Conservation (phyloP, 2,888 invertebrate species). For the Alviniconcha strummeri region DNA sequence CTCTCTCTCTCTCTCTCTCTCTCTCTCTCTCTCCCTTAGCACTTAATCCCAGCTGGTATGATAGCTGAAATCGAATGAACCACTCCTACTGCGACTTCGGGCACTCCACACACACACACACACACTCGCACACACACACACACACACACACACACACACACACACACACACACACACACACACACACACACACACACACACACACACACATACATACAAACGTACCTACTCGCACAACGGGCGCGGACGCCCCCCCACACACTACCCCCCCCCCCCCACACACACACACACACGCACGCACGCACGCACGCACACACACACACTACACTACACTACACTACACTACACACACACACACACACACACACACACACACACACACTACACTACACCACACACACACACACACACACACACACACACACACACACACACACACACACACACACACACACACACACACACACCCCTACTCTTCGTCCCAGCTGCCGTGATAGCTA, state of each 20-base stretch:
- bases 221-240: background rate
- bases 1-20: background rate
- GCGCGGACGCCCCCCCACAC: background rate
- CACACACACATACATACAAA: background rate
- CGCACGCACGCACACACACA: too few species aligned
- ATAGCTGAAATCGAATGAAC: background rate
- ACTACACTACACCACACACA: too few species aligned
- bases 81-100: background rate
- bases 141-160: background rate
- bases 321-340: background rate
- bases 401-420: too few species aligned
- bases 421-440: too few species aligned
- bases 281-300: too few species aligned
- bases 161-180: slow-evolving; percentile 4
- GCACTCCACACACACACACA: background rate
- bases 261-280: background rate
- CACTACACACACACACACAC: too few species aligned
- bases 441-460: too few species aligned
- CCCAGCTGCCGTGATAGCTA: too few species aligned
- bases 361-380: too few species aligned
- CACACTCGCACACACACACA: background rate
- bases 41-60: background rate
- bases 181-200: slow-evolving; percentile 8
- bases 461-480: too few species aligned
- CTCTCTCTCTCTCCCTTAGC: background rate